These are phyloP conservation scores for Physella acuta DNA, from an alignment of 1,140 invertebrate genomes.

Conservation along the genomic window DNA sequence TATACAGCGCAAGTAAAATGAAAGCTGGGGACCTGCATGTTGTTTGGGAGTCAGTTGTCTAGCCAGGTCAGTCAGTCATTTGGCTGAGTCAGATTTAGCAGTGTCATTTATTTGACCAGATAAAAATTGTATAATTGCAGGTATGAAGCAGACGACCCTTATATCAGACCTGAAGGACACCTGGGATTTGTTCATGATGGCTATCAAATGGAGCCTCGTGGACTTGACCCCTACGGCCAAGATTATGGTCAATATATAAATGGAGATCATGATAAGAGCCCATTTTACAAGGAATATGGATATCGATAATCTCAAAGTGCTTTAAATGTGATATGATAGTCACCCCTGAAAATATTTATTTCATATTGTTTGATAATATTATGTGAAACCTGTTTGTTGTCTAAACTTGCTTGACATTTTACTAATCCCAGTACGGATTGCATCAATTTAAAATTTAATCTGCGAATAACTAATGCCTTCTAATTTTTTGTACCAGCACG, in stretches of 20 bases:
- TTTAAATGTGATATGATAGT: no score
- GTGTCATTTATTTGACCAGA: not conserved
- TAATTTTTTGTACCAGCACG: no score
- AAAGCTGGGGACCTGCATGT: no score
- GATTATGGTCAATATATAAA: slow-evolving; percentile 22
- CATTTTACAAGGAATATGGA: not conserved
- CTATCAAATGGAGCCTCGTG: slow-evolving; percentile 30
- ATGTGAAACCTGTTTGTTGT: no score
- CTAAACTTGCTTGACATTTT: no score
- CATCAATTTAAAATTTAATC: no score
- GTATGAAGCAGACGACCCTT: slow-evolving; percentile 52
- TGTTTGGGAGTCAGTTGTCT: not conserved
- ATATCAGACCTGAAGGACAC: slow-evolving; percentile 50
- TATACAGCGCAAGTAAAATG: no score
- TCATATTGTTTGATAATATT: no score
- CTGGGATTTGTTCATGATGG: slow-evolving; percentile 50
- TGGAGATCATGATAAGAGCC: slow-evolving; percentile 3
- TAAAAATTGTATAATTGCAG: slow-evolving; percentile 6
- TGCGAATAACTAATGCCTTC: no score
- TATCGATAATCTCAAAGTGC: slow-evolving; percentile 16
- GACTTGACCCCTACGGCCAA: slow-evolving; percentile 11
- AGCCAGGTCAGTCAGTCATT: not conserved
- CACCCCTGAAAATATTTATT: no score
- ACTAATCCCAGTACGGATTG: no score
- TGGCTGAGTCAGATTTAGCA: not conserved